Percentiles rank a stretch among this genome's conserved stretches.
Evolutionary conservation across 2,888 invertebrate genomes (phyloP).

Genomic region (Zaprionus lineosus): DNA sequence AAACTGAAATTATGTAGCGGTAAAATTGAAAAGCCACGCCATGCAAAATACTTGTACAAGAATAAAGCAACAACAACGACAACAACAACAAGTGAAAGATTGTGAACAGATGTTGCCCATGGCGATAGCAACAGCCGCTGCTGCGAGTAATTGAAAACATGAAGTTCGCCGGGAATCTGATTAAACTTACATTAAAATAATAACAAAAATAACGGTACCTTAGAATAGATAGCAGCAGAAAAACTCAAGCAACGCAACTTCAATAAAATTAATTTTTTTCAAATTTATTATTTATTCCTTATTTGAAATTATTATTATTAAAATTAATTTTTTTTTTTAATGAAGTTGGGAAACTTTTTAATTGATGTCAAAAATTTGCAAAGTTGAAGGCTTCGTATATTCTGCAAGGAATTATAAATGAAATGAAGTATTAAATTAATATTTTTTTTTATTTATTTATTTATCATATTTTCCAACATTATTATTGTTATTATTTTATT

Average conservation of each 20-base stretch:
- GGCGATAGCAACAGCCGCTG: constrained; percentile 37
- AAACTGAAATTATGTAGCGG: constrained; percentile 48
- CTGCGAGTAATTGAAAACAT: constrained; percentile 74
- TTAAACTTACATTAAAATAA: constrained; percentile 76
- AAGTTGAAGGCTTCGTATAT: too few species aligned
- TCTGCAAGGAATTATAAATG: too few species aligned
- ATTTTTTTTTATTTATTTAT: too few species aligned
- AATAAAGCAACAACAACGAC: constrained; percentile 19
- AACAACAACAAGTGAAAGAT: constrained; percentile 13
- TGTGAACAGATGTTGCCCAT: constrained; percentile 38
- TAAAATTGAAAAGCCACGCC: constrained; percentile 68
- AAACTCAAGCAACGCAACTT: not conserved
- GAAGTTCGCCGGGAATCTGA: constrained; percentile 71
- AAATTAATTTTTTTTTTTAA: too few species aligned
- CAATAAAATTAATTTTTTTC: constrained; percentile 19
- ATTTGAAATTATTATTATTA: too few species aligned
- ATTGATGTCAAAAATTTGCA: too few species aligned
- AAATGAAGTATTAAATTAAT: too few species aligned
- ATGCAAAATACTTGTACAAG: constrained; percentile 40
- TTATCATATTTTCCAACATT: too few species aligned
- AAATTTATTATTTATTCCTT: too few species aligned
- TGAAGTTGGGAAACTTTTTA: too few species aligned
- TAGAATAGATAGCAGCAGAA: constrained; percentile 1
- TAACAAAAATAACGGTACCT: constrained; percentile 39
- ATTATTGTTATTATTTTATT: too few species aligned